These are phyloP conservation scores for Taenioides sp. DNA, from an alignment of 2,797 vertebrate species.

Conservation along the genomic window DNA sequence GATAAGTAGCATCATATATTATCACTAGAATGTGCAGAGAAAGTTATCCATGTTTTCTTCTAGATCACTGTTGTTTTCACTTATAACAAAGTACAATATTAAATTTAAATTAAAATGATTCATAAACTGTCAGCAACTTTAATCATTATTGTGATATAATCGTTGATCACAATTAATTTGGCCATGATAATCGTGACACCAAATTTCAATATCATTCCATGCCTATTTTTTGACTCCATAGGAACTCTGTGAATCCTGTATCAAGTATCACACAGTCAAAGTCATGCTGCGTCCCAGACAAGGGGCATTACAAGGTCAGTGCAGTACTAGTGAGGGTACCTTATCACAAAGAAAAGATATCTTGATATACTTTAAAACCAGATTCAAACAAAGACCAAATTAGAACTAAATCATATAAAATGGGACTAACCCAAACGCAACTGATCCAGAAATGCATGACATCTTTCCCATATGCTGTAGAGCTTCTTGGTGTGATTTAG, in stretches of 20 bases:
- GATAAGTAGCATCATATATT: too few species aligned
- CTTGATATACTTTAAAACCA: neutral
- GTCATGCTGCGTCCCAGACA: neutral
- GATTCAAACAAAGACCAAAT: neutral
- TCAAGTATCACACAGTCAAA: conserved; percentile 44
- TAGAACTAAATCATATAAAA: neutral
- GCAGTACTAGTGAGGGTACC: neutral
- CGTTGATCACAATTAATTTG: too few species aligned
- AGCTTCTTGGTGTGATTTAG: neutral
- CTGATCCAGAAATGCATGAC: neutral
- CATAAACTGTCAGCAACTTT: too few species aligned
- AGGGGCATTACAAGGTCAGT: conserved; percentile 19
- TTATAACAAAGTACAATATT: too few species aligned
- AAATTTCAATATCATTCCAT: too few species aligned
- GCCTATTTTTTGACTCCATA: conserved; percentile 37
- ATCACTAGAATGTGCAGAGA: too few species aligned
- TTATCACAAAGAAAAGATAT: too few species aligned
- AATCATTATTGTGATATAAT: too few species aligned
- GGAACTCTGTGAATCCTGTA: conserved; percentile 40
- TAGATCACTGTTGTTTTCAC: too few species aligned
- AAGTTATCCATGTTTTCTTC: too few species aligned
- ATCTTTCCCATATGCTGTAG: neutral
- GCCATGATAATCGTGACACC: too few species aligned
- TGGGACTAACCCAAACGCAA: neutral
- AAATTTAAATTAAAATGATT: too few species aligned